Conservation (phyloP, 2,888 invertebrate genomes). For the Tuta absoluta region DNA sequence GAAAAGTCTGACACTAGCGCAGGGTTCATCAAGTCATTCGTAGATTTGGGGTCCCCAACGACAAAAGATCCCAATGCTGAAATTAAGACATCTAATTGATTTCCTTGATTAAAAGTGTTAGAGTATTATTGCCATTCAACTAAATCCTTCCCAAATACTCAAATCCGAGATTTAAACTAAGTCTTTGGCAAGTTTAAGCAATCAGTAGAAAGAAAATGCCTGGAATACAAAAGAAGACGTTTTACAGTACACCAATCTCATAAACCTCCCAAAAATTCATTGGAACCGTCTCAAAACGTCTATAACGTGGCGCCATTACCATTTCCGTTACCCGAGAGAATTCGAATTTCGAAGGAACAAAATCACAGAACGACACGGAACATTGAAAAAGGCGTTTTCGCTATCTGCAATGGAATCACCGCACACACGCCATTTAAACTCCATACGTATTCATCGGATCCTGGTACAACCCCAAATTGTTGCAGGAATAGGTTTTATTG, state of each 20-base stretch:
- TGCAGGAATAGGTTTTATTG: background rate
- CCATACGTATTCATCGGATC: constrained; percentile 15
- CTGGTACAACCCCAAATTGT: background rate
- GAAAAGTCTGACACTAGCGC: too few species aligned
- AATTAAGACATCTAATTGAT: too few species aligned
- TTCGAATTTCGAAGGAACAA: background rate
- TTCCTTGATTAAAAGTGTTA: too few species aligned
- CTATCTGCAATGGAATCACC: constrained; percentile 8
- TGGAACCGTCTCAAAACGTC: background rate
- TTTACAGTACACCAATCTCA: background rate
- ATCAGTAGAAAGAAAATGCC: too few species aligned
- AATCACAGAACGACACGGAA: constrained; percentile 15
- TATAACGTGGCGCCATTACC: constrained; percentile 1
- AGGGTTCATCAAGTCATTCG: too few species aligned
- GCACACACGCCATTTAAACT: constrained; percentile 13
- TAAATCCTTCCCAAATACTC: too few species aligned
- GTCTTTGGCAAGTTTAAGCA: too few species aligned
- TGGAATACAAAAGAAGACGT: background rate
- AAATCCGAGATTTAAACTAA: too few species aligned
- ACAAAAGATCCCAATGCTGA: too few species aligned
- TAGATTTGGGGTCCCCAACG: too few species aligned
- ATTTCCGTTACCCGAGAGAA: background rate
- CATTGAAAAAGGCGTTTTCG: constrained; percentile 17
- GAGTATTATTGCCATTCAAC: too few species aligned
- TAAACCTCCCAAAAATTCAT: constrained; percentile 9